These are phyloP conservation scores for Metopia argyrocephala DNA, from an alignment of 2,888 invertebrate genomes.

Conservation along the genomic window DNA sequence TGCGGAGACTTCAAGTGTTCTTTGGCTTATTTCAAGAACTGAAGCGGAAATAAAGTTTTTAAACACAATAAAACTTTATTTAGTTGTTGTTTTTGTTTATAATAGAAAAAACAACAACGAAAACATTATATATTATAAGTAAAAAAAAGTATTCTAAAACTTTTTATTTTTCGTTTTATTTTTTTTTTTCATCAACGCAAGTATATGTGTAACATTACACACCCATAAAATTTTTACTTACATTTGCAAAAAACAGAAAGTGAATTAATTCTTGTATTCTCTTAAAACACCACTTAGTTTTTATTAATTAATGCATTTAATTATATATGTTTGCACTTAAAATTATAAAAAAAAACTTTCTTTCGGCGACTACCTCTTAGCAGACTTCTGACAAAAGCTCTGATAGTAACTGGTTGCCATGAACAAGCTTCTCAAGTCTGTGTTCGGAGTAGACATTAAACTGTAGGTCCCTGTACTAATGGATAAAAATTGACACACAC, in stretches of 20 bases:
- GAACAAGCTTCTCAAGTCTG: no score
- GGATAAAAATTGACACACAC: no score
- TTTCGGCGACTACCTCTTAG: no score
- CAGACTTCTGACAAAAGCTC: no score
- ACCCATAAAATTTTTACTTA: slow-evolving; percentile 42
- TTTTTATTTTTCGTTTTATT: slow-evolving; percentile 15
- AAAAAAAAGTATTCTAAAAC: slow-evolving; percentile 24
- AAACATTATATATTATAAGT: slow-evolving; percentile 12
- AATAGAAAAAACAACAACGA: slow-evolving; percentile 25
- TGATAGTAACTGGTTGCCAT: no score
- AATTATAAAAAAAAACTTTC: no score
- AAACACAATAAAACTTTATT: slow-evolving; percentile 63
- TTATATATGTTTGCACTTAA: no score
- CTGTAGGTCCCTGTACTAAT: no score
- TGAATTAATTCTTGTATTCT: no score
- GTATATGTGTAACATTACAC: slow-evolving; percentile 59
- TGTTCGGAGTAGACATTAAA: no score
- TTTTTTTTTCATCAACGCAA: slow-evolving; percentile 52
- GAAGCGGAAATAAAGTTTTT: slow-evolving; percentile 65
- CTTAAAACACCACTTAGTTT: no score
- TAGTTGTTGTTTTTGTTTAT: slow-evolving; percentile 31
- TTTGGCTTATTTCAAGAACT: slow-evolving; percentile 64
- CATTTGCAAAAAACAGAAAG: slow-evolving; percentile 35
- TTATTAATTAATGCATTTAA: no score
- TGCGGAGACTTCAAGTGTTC: slow-evolving; percentile 56